phyloP scores from a whole-genome alignment of 2,113 vertebrate species.

The Oxyruncus cristatus region DNA sequence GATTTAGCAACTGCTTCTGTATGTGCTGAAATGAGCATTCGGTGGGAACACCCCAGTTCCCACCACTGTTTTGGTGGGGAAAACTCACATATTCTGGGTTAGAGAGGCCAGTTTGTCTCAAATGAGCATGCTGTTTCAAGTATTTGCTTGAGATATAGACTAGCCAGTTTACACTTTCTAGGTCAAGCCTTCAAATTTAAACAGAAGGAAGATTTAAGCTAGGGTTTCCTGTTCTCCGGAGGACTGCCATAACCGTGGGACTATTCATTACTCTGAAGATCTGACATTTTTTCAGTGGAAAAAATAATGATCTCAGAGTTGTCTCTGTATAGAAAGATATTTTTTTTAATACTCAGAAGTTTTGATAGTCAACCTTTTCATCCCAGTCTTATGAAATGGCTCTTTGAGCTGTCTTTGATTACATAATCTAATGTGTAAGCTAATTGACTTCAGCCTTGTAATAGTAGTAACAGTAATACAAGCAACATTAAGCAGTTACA shows the following conservation, averaged over 20 bases:
- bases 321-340: neutral
- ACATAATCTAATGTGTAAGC: neutral
- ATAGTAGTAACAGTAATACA: neutral
- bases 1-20: neutral
- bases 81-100: neutral
- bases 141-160: neutral
- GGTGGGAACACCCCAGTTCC: neutral
- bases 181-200: neutral
- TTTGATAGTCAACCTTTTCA: neutral
- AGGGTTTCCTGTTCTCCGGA: neutral
- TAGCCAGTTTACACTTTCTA: neutral
- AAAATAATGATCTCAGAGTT: neutral
- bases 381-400: neutral
- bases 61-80: neutral
- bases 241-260: neutral
- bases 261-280: neutral
- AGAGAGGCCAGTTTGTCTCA: neutral
- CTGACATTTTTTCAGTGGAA: neutral
- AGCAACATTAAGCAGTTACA: constrained; percentile 4
- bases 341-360: neutral
- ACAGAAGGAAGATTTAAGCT: neutral
- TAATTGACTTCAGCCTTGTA: neutral
- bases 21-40: neutral
- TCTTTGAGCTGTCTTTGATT: neutral
- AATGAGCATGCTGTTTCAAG: neutral